Percentiles rank a stretch among this genome's conserved stretches.
Evolutionary conservation across 2,113 vertebrate genomes (phyloP).

Genomic region (Origma solitaria): DNA sequence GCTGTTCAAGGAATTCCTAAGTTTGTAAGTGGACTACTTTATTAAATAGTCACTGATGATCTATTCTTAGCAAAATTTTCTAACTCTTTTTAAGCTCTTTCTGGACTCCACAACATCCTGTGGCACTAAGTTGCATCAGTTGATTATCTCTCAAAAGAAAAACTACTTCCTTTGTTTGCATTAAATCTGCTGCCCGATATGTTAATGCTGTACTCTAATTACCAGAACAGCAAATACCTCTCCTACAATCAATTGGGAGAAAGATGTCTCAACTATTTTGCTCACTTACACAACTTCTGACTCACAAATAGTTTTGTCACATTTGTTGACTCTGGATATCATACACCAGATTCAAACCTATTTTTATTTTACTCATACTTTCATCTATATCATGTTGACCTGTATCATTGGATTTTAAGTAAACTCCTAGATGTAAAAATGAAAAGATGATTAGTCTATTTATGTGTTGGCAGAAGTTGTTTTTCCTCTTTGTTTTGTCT

Average conservation of each 20-base stretch:
- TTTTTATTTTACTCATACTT: not conserved
- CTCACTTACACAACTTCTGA: not conserved
- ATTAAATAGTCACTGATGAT: not conserved
- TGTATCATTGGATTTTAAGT: not conserved
- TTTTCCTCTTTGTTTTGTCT: not conserved
- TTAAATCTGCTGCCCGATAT: not conserved
- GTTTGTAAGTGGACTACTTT: not conserved
- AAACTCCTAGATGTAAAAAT: not conserved
- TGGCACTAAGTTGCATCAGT: not conserved
- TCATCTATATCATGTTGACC: not conserved
- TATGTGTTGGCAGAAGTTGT: not conserved
- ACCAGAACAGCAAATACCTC: not conserved
- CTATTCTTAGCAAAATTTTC: not conserved
- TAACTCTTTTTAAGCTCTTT: not conserved
- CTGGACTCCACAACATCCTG: not conserved
- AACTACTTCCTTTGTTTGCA: not conserved
- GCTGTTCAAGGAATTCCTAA: not conserved
- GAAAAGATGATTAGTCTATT: not conserved
- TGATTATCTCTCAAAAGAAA: not conserved
- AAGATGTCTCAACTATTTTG: not conserved
- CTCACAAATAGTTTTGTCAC: not conserved
- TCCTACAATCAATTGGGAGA: not conserved
- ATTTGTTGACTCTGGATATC: not conserved
- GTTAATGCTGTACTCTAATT: not conserved
- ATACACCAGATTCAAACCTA: not conserved